Conservation (phyloP, 2,888 invertebrate species). For the Epirrhoe alternata region DNA sequence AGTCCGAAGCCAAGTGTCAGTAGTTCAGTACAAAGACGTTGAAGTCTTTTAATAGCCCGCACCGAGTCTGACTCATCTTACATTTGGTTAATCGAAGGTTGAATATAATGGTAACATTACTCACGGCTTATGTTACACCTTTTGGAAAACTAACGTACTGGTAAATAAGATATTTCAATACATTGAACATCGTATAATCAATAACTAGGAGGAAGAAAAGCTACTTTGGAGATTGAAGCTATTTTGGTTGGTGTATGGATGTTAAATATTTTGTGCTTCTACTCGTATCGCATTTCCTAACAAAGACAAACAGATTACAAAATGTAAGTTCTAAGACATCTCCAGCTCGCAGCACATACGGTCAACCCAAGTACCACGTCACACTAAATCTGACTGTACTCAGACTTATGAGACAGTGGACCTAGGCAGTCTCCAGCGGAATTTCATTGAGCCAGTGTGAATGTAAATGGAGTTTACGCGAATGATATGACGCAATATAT, state of each 20-base stretch:
- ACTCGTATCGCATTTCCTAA: neutral
- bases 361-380: slow-evolving; percentile 6
- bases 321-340: slow-evolving; percentile 6
- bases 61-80: slow-evolving; percentile 69
- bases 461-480: slow-evolving; percentile 18
- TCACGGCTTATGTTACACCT: slow-evolving; percentile 32
- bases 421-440: slow-evolving; percentile 11
- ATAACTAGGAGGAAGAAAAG: neutral
- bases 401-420: slow-evolving; percentile 18
- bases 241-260: no score
- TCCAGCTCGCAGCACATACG: slow-evolving; percentile 3
- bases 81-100: slow-evolving; percentile 80
- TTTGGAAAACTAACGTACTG: slow-evolving; percentile 24
- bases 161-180: slow-evolving; percentile 4
- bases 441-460: slow-evolving; percentile 3
- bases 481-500: slow-evolving; percentile 20
- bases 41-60: slow-evolving; percentile 68
- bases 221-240: no score
- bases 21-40: slow-evolving; percentile 61
- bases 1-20: slow-evolving; percentile 65
- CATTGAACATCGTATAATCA: neutral
- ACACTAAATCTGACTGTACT: slow-evolving; percentile 11
- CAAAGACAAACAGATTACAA: slow-evolving; percentile 8
- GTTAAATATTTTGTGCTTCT: neutral
- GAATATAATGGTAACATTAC: slow-evolving; percentile 47